Base-by-base conservation (phyloP, 1,140 invertebrate genomes). In the Danaus melanippus region DNA sequence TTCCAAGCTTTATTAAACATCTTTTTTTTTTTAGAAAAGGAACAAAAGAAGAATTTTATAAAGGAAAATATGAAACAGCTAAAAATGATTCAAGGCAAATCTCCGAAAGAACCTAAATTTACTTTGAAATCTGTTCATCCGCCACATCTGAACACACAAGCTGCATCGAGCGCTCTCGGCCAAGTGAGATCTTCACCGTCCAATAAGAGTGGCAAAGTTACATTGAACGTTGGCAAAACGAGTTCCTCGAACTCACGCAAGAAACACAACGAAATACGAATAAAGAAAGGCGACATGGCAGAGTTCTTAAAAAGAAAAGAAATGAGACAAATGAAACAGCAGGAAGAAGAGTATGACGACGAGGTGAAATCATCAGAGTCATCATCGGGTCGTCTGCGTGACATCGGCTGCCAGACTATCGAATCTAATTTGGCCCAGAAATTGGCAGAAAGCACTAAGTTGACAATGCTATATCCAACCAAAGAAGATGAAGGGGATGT, bases 21-120 rank as follows among this genome's bases (percentile, higher is more conserved):
- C 10, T 12, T 40, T 9, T n/a, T 44, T 46, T 53, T 84, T 83
- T 42, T 73, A 89, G 89, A 88, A 78, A 88, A 87, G 66, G 81
- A 85, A 58, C 81, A 87, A 67, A 87, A 84, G 74, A 85, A 84
- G 67, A 90, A 90, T 69, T 90, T 89, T 59, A 89, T 90, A 49
- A 88, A 77, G 69, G 89, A 90, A 79, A 90, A 90, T 56, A 87
- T 89, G 71, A 87, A 84, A 64, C 87, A 88, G 49, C 74, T 90
- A 32, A 89, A 89, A 66, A 81, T 80, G 53, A 87, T 89, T 55
- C 88, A 89, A 61, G 83, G 81, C 41, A 79, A 88, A 53, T 74
- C 87, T 41, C 72, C 77, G 0, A 86, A 86, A 64, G 77, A 86
- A 42, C 69, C 78, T n/a, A 81, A 82, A 60, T 71, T 70, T 50